phyloP scores from a whole-genome alignment of 2,113 vertebrate genomes.

The Axis porcinus region DNA sequence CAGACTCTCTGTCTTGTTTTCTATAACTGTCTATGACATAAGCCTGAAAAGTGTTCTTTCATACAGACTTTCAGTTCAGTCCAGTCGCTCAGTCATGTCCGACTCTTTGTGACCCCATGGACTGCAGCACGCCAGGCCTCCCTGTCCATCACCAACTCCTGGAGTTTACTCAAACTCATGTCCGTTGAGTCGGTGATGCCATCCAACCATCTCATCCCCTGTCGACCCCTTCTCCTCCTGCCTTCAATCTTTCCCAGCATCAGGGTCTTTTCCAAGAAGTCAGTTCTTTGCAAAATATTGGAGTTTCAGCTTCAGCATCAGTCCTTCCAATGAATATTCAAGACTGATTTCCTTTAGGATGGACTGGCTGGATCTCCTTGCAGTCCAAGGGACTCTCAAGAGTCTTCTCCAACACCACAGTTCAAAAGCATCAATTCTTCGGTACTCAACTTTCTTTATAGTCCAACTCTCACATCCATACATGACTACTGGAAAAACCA shows the following conservation, averaged over 20 bases:
- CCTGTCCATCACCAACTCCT: neutral
- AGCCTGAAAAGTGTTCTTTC: neutral
- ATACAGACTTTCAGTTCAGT: neutral
- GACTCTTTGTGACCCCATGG: rapidly evolving
- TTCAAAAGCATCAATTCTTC: neutral
- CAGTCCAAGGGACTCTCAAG: neutral
- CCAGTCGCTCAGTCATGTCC: rapidly evolving
- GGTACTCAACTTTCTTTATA: neutral
- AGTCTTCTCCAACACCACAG: neutral
- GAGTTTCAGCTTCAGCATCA: neutral
- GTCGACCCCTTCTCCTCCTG: rapidly evolving
- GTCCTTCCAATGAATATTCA: neutral
- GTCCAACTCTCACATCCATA: neutral
- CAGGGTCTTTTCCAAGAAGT: neutral
- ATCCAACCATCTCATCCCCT: neutral
- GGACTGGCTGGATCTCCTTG: neutral
- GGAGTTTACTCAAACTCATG: neutral
- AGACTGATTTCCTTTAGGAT: neutral
- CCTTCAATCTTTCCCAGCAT: neutral
- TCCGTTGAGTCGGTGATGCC: neutral
- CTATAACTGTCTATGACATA: neutral
- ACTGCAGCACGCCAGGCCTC: neutral
- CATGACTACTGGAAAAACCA: neutral
- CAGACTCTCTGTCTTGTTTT: neutral
- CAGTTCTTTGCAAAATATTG: neutral